Evolutionary conservation across 2,797 vertebrate genomes (phyloP), one percentile per base, ranked within the genome.

Genomic region (Gephyroberyx darwinii): DNA sequence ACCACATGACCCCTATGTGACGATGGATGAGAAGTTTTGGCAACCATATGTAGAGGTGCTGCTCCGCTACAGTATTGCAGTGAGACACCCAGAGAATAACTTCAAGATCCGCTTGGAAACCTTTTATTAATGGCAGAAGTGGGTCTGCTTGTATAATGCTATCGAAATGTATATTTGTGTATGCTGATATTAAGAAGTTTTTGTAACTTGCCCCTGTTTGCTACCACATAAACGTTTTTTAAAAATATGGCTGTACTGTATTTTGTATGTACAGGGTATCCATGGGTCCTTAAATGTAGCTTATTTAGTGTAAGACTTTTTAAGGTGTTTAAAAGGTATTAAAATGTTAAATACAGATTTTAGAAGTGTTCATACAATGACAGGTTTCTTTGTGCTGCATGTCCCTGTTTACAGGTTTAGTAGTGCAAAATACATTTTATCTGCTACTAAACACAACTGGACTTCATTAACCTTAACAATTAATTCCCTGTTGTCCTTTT

Each of bases 11-110:
- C 96, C 98, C 17, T 98, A 98, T 1, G 37, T 98, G 75, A 84
- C 65, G 0, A 84, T 95, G 35, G 86, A 71, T 54, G 81, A 93
- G 19, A 94, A 93, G 0, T 96, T 96, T 84, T 99, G 97, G 97
- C 94, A 95, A 0, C 96, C 97, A 0, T 99, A 98, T 48, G 58
- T 95, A 39, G 98, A 99, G 86, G 86, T 97, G 88, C 92, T 99
- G 35, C 94, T 98, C 55, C 95, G 97, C n/a, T 87, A 88, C 8
- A 95, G 95, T 71, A 92, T 96, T 52, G 96, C 90, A 26, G 77
- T 95, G 78, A 95, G 96, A 83, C 96, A 98, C 86, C 94, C 94
- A n/a, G 95, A 96, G 74, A 95, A 97, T 87, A 90, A 94, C 80
- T 91, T 80, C 35, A 95, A 87, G 92, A 91, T 99, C 58, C 95